A percentile compares a stretch with the other conserved stretches of the same genome.
Conservation (phyloP, 1,140 invertebrate genomes). For the Zophobas atratus region DNA sequence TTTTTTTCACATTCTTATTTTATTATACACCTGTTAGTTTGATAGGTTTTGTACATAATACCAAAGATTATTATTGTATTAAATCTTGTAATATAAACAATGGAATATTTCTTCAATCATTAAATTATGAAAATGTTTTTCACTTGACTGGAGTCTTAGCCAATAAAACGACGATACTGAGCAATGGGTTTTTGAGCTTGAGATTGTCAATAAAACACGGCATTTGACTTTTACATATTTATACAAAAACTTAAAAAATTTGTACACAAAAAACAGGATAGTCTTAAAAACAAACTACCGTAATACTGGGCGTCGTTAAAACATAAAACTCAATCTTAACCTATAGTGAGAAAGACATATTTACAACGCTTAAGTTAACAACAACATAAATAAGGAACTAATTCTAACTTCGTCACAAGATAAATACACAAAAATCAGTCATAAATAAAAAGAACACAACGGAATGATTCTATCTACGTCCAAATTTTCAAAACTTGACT, state of each 20-base stretch:
- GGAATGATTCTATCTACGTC: constrained; percentile 31
- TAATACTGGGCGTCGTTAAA: constrained; percentile 40
- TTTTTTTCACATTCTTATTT: constrained; percentile 42
- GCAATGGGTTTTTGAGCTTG: too few relatives aligned
- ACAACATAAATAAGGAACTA: constrained; percentile 47
- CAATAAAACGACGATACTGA: too few relatives aligned
- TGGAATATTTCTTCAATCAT: constrained; percentile 11
- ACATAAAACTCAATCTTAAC: constrained; percentile 15
- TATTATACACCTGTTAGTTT: constrained; percentile 32
- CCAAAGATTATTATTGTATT: constrained; percentile 47
- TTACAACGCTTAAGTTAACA: constrained; percentile 37
- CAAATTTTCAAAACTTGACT: constrained; percentile 19
- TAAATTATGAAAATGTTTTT: not conserved
- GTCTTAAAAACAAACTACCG: too few relatives aligned
- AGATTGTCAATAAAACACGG: too few relatives aligned
- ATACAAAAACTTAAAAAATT: too few relatives aligned
- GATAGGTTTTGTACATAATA: constrained; percentile 45
- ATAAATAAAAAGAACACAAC: constrained; percentile 28
- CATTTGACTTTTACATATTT: too few relatives aligned
- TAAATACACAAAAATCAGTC: constrained; percentile 26
- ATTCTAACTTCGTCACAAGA: constrained; percentile 4
- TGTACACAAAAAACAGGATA: too few relatives aligned
- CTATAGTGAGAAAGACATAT: constrained; percentile 1
- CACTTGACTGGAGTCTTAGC: too few relatives aligned
- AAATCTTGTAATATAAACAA: constrained; percentile 44